Percentiles rank a stretch among this genome's conserved stretches.
Evolutionary conservation across 2,888 invertebrate genomes (phyloP).

Genomic region (Aphrophora alni): DNA sequence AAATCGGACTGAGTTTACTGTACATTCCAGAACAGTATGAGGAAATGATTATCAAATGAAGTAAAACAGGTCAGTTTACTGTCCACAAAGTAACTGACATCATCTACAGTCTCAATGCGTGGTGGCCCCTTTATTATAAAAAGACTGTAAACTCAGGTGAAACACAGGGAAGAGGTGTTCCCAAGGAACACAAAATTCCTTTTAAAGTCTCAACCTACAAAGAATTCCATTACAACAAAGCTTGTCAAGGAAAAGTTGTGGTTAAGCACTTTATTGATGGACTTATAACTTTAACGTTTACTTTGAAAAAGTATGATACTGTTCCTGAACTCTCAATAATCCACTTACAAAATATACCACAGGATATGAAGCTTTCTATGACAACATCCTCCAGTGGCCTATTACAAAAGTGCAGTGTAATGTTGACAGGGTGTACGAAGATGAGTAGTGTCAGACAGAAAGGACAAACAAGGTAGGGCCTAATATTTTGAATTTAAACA

Average conservation of each 20-base stretch:
- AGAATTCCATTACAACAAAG: conserved; percentile 27
- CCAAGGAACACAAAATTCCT: conserved; percentile 15
- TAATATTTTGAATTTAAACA: no score
- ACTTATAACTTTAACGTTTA: background rate
- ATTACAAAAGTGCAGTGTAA: conserved; percentile 16
- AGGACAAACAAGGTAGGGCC: no score
- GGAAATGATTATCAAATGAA: conserved; percentile 24
- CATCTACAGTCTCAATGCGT: conserved; percentile 21
- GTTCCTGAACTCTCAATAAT: background rate
- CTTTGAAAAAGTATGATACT: background rate
- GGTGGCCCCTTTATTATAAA: conserved; percentile 29
- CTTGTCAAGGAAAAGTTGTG: conserved; percentile 13
- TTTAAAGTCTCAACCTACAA: conserved; percentile 33
- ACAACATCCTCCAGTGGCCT: conserved; percentile 35
- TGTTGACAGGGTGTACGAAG: no score
- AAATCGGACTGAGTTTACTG: conserved; percentile 31
- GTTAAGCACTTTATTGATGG: background rate
- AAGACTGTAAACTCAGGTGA: conserved; percentile 28
- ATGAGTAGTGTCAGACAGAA: no score
- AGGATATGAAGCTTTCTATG: conserved; percentile 38
- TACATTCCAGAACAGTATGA: conserved; percentile 25
- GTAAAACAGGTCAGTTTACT: conserved; percentile 24
- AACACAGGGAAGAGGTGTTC: conserved; percentile 28
- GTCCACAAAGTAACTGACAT: conserved; percentile 27
- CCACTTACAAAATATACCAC: conserved; percentile 31